These are phyloP conservation scores for Mirounga angustirostris DNA, from an alignment of 2,113 vertebrate species.

Conservation along the genomic window DNA sequence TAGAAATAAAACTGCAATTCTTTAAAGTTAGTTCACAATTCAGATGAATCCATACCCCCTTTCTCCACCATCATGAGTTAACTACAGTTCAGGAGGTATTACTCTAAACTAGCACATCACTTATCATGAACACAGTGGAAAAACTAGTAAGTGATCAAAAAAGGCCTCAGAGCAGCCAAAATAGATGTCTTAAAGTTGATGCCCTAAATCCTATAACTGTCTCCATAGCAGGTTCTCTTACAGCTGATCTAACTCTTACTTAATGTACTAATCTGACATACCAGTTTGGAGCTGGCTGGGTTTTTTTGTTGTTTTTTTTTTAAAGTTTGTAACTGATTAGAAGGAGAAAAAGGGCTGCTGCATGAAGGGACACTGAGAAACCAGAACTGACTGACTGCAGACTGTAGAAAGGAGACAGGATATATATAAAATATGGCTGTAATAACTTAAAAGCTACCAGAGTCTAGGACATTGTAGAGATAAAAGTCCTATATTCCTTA, in stretches of 20 bases:
- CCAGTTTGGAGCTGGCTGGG: not conserved
- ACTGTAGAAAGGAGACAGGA: not conserved
- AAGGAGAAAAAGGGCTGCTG: conserved; percentile 44
- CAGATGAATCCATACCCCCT: not conserved
- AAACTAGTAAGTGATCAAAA: conserved; percentile 16
- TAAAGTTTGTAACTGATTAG: conserved; percentile 28
- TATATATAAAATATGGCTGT: conserved; percentile 17
- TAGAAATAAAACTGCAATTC: conserved; percentile 70
- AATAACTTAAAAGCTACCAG: conserved; percentile 13
- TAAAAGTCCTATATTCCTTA: conserved; percentile 56
- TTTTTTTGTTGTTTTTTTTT: not conserved
- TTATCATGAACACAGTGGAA: conserved; percentile 17
- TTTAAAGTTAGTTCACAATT: conserved; percentile 59
- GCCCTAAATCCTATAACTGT: not conserved
- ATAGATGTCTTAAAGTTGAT: conserved; percentile 35
- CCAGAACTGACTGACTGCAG: not conserved
- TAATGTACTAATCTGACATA: conserved; percentile 7
- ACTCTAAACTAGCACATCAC: conserved; percentile 20
- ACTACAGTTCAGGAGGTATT: conserved; percentile 11
- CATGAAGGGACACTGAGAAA: not conserved
- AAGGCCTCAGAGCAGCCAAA: not conserved
- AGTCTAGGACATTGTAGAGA: not conserved
- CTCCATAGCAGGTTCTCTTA: not conserved
- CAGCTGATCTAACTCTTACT: conserved; percentile 39
- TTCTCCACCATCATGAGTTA: not conserved